These are phyloP conservation scores for Campoplex nolae DNA, from an alignment of 2,888 invertebrate species.

Conservation along the genomic window DNA sequence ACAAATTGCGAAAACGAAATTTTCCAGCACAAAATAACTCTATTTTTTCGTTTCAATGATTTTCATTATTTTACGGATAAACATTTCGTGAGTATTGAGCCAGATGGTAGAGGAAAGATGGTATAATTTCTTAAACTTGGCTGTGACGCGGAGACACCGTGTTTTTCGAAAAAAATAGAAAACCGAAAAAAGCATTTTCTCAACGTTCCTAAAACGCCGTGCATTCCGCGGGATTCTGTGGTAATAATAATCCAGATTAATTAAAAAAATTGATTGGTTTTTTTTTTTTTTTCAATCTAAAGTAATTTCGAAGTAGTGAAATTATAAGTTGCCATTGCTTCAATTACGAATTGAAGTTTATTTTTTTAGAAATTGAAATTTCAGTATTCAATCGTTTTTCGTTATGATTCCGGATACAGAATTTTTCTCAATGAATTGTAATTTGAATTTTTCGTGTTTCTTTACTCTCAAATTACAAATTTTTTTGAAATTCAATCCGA, in stretches of 20 bases:
- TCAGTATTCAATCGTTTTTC: neutral
- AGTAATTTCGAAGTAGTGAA: neutral
- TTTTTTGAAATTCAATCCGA: neutral
- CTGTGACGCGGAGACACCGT: constrained; percentile 48
- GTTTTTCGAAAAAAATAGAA: constrained; percentile 32
- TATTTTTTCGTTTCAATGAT: neutral
- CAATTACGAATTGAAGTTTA: neutral
- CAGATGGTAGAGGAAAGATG: neutral
- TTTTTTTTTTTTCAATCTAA: neutral
- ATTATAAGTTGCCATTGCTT: neutral
- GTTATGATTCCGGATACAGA: neutral
- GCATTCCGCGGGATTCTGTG: constrained; percentile 49
- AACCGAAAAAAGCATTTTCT: constrained; percentile 28
- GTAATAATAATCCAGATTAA: constrained; percentile 22
- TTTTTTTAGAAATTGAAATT: neutral
- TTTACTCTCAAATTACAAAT: neutral
- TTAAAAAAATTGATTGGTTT: neutral
- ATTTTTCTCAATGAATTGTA: neutral
- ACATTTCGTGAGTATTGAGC: neutral
- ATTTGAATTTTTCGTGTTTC: neutral
- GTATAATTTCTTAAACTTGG: constrained; percentile 43
- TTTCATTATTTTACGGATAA: neutral
- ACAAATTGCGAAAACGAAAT: neutral
- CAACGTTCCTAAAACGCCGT: constrained; percentile 47
- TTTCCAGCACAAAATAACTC: constrained; percentile 35